Base-by-base conservation (phyloP, 2,888 invertebrate species). In the Ophioninae sp. region DNA sequence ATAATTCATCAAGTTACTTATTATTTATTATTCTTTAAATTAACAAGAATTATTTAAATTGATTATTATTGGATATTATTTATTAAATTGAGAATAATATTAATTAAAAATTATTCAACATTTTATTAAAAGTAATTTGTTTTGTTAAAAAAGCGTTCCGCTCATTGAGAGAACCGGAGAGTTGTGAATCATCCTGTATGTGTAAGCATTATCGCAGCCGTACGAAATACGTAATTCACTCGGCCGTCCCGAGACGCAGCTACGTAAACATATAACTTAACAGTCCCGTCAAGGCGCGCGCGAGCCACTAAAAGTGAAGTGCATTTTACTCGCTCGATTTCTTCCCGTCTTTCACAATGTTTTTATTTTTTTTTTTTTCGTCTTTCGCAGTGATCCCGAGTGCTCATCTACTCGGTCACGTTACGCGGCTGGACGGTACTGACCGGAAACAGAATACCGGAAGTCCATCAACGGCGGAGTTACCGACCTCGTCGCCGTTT, bases 361-460 rank as follows among this genome's bases (percentile, higher is more conserved):
- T 56, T 37, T 22, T 51, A 1, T 30, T 22, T 51, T 5, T 30
- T 6, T 51, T 58, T 69, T 51, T 30, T 22, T 10, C 1, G 2
- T 84, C 71, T 73, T 44, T 85, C 83, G 83, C 86, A 88, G 88
- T 87, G 56, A 85, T 87, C 44, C 83, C 87, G 51, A 85, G 82
- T 71, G 68, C 85, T 23, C 87, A 86, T 37, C 64, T 86, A 22
- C 82, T 87, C 82, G 85, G 85, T 68, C 56, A 87, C 7, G 58
- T 88, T 41, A 69, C 87, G 64, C 79, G 85, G 30, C 41, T 81
- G 44, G 84, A 83, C 41, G 84, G 83, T 51, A 81, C 67, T 30
- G 88, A 88, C 69, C 87, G 87, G 20, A 88, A 88, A 78, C 87
- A 85, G 56, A 80, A 63, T 78, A 6, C 78, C 64, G 76, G 72